These are phyloP conservation scores for Psittacula cyanocephala DNA, from an alignment of 2,113 vertebrate species.

Conservation along the genomic window DNA sequence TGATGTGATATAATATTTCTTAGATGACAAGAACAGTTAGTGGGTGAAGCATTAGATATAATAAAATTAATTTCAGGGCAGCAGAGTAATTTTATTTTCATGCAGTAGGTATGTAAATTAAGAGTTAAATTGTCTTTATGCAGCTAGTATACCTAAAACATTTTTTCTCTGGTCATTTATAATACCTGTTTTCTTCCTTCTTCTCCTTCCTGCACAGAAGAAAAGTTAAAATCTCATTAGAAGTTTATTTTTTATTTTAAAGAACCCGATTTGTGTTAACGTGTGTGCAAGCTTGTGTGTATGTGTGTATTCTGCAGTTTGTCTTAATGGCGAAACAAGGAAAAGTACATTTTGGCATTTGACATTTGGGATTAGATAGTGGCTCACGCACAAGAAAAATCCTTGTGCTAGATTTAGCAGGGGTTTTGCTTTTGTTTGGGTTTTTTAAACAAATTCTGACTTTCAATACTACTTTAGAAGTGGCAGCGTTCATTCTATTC, in stretches of 20 bases:
- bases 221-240: neutral
- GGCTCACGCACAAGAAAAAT: neutral
- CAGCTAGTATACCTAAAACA: neutral
- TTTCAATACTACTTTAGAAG: neutral
- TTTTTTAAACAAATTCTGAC: neutral
- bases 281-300: neutral
- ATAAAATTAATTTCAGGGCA: neutral
- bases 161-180: neutral
- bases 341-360: neutral
- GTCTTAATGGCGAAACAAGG: neutral
- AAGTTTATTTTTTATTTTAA: neutral
- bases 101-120: neutral
- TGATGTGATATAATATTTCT: neutral
- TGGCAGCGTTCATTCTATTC: neutral
- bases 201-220: neutral
- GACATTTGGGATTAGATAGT: neutral
- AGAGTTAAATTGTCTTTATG: neutral
- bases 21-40: neutral
- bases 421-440: accelerated
- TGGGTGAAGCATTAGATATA: neutral
- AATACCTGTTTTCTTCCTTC: neutral
- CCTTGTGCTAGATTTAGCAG: neutral
- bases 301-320: neutral
- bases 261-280: neutral
- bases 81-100: neutral